A percentile compares a stretch with the other conserved stretches of the same genome.
Conservation (phyloP, 1,140 invertebrate genomes). For the Danaus melanippus region DNA sequence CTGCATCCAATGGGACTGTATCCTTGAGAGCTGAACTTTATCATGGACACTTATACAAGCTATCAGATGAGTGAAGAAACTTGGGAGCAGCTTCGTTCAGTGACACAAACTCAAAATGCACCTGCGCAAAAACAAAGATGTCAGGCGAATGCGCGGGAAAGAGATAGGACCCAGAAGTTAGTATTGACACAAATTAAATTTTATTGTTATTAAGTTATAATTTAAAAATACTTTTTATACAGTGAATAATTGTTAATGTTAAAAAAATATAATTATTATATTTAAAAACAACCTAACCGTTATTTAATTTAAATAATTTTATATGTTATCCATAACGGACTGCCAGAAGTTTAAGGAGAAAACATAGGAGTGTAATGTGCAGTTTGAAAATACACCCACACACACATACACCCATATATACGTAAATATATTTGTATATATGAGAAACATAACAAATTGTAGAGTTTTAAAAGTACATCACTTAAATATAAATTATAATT, state of each 20-base stretch:
- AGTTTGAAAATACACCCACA: too few relatives aligned
- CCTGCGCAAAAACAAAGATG: constrained; percentile 73
- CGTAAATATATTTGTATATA: too few relatives aligned
- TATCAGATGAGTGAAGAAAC: constrained; percentile 43
- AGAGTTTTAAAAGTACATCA: too few relatives aligned
- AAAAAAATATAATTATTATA: background rate
- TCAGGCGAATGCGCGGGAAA: constrained; percentile 81
- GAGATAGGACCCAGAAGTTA: constrained; percentile 84
- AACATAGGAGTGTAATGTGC: too few relatives aligned
- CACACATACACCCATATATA: too few relatives aligned
- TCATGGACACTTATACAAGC: constrained; percentile 20
- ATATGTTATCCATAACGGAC: background rate
- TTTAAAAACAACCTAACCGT: background rate
- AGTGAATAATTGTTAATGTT: background rate
- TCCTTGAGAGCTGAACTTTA: background rate
- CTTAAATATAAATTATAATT: too few relatives aligned
- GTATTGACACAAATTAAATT: constrained; percentile 31
- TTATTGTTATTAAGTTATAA: background rate
- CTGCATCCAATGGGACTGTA: constrained; percentile 27
- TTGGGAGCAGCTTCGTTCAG: constrained; percentile 40
- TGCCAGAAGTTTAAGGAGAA: too few relatives aligned
- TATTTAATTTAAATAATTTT: constrained; percentile 4
- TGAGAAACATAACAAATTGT: too few relatives aligned
- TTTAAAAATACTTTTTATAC: background rate
- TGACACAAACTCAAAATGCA: constrained; percentile 32